Conservation (phyloP, 2,888 invertebrate genomes). For the Prosapia bicincta region DNA sequence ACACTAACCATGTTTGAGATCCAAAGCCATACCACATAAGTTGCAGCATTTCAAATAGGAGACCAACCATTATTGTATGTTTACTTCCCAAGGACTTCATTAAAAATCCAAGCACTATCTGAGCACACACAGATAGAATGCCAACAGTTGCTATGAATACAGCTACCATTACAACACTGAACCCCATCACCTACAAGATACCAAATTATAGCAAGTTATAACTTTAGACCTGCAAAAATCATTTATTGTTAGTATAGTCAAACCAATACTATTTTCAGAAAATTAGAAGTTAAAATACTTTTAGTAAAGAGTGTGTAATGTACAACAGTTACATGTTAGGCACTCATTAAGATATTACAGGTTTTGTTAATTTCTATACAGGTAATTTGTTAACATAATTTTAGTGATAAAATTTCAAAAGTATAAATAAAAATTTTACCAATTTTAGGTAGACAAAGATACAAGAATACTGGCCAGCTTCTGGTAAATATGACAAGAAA, state of each 20-base stretch:
- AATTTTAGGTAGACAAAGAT: conserved; percentile 98
- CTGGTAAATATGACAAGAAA: conserved; percentile 96
- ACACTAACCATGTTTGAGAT: conserved; percentile 79
- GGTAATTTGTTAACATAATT: too few species aligned
- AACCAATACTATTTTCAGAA: neutral
- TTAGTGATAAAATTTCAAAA: too few species aligned
- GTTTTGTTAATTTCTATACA: too few species aligned
- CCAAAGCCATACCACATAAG: conserved; percentile 97
- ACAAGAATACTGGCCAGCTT: conserved; percentile 98
- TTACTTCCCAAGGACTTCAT: conserved; percentile 90
- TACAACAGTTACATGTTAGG: too few species aligned
- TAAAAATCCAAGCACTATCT: conserved; percentile 79
- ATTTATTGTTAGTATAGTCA: neutral
- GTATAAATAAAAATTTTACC: conserved; percentile 52
- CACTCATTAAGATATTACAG: too few species aligned
- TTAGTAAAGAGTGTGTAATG: too few species aligned
- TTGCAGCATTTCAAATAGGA: conserved; percentile 95
- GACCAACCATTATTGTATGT: conserved; percentile 95
- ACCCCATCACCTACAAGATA: conserved; percentile 75
- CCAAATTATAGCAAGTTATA: neutral
- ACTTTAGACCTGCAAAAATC: too few species aligned
- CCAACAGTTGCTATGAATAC: conserved; percentile 97
- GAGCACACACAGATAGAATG: conserved; percentile 92
- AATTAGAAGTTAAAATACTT: neutral
- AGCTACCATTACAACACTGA: conserved; percentile 92